phyloP scores from a whole-genome alignment of 92 coral and sea anemone species.

The Zoanthus solanderi region DNA sequence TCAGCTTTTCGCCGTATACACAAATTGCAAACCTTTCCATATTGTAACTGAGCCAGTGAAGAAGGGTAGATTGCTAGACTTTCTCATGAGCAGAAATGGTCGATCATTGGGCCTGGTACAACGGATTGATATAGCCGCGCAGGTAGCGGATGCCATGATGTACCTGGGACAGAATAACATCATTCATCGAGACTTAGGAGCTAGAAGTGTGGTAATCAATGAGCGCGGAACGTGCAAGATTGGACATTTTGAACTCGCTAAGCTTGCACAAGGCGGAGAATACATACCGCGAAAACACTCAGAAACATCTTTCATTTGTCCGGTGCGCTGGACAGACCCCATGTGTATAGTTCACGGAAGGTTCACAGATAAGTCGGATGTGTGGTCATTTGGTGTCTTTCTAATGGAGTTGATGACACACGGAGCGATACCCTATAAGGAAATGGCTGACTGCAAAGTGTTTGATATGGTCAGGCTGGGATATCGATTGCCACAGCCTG shows the following conservation, averaged over 20 bases:
- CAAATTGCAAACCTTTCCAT: conserved; percentile 16
- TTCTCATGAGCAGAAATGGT: conserved; percentile 39
- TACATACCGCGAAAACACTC: conserved; percentile 37
- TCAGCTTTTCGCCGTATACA: conserved; percentile 30
- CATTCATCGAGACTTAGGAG: conserved; percentile 41
- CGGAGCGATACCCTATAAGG: conserved; percentile 41
- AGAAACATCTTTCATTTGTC: conserved; percentile 31
- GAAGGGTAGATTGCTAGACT: conserved; percentile 30
- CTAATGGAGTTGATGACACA: conserved; percentile 37
- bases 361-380: conserved; percentile 26
- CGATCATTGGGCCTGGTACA: conserved; percentile 29
- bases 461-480: conserved; percentile 48
- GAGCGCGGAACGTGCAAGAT: conserved; percentile 30
- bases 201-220: conserved; percentile 30
- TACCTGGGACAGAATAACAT: conserved; percentile 35
- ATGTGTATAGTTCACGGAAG: conserved; percentile 21
- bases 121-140: conserved; percentile 38
- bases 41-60: conserved; percentile 34
- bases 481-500: conserved; percentile 32
- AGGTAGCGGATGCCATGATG: conserved; percentile 46
- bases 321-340: conserved; percentile 45
- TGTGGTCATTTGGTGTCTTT: conserved; percentile 44
- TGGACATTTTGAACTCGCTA: conserved; percentile 39
- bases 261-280: conserved; percentile 35
- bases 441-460: conserved; percentile 37